phyloP scores from a whole-genome alignment of 2,113 vertebrate species.

The Cyanoramphus novaezelandiae region DNA sequence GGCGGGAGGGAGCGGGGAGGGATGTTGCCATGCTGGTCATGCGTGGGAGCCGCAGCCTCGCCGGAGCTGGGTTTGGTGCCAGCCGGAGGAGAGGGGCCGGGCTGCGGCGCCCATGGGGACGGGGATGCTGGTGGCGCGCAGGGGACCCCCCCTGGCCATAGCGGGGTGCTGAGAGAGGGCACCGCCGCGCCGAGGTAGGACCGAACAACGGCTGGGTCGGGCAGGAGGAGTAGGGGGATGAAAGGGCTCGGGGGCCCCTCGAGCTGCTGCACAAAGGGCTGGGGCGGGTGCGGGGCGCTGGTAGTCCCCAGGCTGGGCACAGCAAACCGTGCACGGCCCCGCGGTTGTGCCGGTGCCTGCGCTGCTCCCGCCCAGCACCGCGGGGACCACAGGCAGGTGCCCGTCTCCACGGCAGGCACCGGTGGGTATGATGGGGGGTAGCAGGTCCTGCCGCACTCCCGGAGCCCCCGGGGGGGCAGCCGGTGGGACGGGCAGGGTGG shows the following conservation, averaged over 20 bases:
- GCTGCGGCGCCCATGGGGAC: not conserved
- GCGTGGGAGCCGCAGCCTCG: conserved; percentile 7
- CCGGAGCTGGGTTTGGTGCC: not conserved
- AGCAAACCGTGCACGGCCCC: fast-evolving
- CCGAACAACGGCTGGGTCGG: not conserved
- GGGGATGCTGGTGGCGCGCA: not conserved
- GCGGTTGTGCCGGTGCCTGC: not conserved
- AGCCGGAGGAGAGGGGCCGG: not conserved
- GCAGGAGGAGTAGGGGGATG: not conserved
- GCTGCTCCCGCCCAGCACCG: not conserved
- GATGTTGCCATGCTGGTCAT: conserved; percentile 33
- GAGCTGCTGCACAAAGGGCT: not conserved
- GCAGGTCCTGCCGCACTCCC: fast-evolving
- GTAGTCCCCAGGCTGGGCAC: not conserved
- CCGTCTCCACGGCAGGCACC: not conserved
- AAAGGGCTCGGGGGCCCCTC: not conserved
- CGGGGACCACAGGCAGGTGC: too few species aligned
- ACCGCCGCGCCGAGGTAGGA: conserved; percentile 9
- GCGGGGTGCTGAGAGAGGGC: not conserved
- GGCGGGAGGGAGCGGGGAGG: not conserved
- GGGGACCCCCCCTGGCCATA: not conserved
- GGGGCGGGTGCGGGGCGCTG: not conserved
- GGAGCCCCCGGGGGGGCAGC: fast-evolving
- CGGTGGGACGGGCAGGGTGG: not conserved
- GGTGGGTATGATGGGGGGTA: fast-evolving